These are phyloP conservation scores for Brachirus orientalis DNA, from an alignment of 2,113 vertebrate genomes.

Conservation along the genomic window DNA sequence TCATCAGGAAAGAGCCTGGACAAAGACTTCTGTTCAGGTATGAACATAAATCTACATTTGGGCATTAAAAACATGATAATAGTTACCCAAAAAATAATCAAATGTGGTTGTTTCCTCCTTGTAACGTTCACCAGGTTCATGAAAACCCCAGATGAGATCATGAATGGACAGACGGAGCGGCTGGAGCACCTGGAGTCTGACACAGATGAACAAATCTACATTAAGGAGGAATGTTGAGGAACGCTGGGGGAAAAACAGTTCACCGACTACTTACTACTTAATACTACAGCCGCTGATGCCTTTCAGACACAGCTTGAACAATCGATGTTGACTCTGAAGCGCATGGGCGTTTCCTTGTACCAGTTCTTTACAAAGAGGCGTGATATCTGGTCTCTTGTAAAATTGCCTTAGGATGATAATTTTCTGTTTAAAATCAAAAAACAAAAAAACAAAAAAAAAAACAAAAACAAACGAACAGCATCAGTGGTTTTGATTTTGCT, in stretches of 20 bases:
- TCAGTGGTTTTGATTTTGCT: conserved; percentile 30
- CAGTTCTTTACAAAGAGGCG: conserved; percentile 4
- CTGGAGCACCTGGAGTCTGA: conserved; percentile 97
- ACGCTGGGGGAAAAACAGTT: conserved; percentile 21
- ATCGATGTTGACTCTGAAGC: conserved; percentile 31
- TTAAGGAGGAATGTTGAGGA: conserved; percentile 95
- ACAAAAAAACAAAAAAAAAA: no score
- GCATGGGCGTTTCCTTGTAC: conserved; percentile 15
- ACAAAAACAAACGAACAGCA: conserved; percentile 6
- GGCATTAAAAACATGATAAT: background rate
- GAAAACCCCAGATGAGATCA: conserved; percentile 98
- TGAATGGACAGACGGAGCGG: conserved; percentile 95
- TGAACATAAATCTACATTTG: background rate
- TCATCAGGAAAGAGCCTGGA: conserved; percentile 98
- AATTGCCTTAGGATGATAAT: conserved; percentile 54
- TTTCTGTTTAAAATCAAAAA: conserved; percentile 10
- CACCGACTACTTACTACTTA: conserved; percentile 57
- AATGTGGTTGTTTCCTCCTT: background rate
- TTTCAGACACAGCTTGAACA: conserved; percentile 72
- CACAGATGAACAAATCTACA: conserved; percentile 94
- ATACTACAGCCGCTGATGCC: conserved; percentile 77
- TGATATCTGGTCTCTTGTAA: conserved; percentile 18
- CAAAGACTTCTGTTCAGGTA: conserved; percentile 92
- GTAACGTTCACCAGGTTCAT: conserved; percentile 87
- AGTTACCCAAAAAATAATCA: no score